Conservation (phyloP, 2,888 invertebrate species). For the Megaustenia siamemsis region DNA sequence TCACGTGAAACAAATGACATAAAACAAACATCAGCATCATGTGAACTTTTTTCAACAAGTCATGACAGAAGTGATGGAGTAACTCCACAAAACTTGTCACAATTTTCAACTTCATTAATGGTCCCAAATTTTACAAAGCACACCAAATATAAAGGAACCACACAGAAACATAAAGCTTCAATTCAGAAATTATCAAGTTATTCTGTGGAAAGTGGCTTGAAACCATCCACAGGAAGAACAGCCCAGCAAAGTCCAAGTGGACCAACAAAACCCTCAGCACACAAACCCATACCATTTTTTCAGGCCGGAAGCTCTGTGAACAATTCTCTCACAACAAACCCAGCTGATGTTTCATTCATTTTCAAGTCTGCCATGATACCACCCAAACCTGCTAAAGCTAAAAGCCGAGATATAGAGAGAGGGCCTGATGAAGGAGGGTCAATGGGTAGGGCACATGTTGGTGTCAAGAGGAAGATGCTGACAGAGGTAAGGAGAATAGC, state of each 20-base stretch:
- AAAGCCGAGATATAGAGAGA: too few relatives aligned
- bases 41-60: not conserved
- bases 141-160: not conserved
- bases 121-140: constrained; percentile 24
- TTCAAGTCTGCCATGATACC: not conserved
- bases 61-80: not conserved
- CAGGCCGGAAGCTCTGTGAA: not conserved
- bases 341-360: not conserved
- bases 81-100: not conserved
- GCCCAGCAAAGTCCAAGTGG: not conserved
- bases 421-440: not conserved
- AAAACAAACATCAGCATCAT: not conserved
- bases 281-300: not conserved
- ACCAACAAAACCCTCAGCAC: not conserved
- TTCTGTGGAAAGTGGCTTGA: not conserved
- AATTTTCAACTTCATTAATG: not conserved
- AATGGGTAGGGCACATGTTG: not conserved
- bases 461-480: not conserved
- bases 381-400: not conserved
- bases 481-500: constrained; percentile 1
- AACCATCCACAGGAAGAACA: not conserved
- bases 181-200: not conserved
- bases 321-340: not conserved
- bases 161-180: not conserved
- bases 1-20: not conserved